Evolutionary conservation across 2,888 invertebrate species (phyloP).

Genomic region (Drosophila atroscutellata): DNA sequence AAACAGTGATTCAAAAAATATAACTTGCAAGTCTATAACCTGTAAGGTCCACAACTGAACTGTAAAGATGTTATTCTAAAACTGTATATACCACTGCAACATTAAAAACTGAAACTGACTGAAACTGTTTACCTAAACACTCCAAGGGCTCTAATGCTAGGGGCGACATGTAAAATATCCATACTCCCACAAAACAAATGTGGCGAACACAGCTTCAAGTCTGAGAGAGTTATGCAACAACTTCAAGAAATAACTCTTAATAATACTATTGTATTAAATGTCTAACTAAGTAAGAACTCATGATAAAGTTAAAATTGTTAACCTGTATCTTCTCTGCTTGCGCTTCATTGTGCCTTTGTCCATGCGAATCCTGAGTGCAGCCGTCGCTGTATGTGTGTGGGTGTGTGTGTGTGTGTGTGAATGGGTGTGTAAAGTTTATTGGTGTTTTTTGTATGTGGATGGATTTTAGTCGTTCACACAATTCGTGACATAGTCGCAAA

Average conservation of each 20-base stretch:
- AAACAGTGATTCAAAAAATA: not conserved
- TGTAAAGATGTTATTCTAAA: not conserved
- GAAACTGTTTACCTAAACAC: not conserved
- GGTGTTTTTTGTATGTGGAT: conserved; percentile 1
- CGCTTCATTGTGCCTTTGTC: conserved; percentile 86
- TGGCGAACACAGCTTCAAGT: not conserved
- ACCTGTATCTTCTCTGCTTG: conserved; percentile 88
- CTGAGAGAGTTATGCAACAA: not conserved
- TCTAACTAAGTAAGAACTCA: too few species aligned
- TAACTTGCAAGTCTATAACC: not conserved
- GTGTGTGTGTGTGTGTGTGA: conserved; percentile 1
- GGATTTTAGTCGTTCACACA: conserved; percentile 35
- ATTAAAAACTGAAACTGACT: not conserved
- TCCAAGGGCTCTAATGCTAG: too few species aligned
- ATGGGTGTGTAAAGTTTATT: not conserved
- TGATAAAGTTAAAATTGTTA: not conserved
- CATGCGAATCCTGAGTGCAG: conserved; percentile 74
- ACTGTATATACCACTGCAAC: not conserved
- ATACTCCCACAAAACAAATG: not conserved
- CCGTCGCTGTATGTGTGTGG: conserved; percentile 1
- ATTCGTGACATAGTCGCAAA: conserved; percentile 72
- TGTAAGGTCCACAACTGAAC: not conserved
- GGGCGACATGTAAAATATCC: not conserved
- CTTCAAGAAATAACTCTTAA: not conserved
- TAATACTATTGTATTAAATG: not conserved